Evolutionary conservation across 30 jellyfish, hydroid and myxozoan genomes (phyloP).

Genomic region (Hydractinia symbiolongicarpus): DNA sequence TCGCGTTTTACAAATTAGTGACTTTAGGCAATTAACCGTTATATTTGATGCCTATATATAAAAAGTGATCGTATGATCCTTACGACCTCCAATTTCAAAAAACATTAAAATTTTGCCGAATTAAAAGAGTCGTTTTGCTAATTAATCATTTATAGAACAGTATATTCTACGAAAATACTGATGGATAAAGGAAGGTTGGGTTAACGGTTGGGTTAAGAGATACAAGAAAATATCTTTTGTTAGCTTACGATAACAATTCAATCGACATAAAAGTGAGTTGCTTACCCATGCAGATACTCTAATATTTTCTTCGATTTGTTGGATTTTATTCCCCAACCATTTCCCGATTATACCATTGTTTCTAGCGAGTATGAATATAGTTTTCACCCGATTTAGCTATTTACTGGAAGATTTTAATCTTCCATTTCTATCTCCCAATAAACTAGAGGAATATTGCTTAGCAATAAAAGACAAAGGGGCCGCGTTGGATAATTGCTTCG

Average conservation of each 20-base stretch:
- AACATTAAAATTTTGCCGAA: neutral
- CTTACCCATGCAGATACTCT: slow-evolving; percentile 56
- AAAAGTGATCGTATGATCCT: neutral
- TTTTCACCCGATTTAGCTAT: slow-evolving; percentile 2
- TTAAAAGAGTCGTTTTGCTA: neutral
- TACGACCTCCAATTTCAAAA: neutral
- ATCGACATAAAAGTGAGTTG: slow-evolving; percentile 16
- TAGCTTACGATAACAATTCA: slow-evolving; percentile 2
- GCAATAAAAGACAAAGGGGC: slow-evolving; percentile 23
- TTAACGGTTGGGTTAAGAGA: neutral
- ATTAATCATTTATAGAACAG: neutral
- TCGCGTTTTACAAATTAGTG: too few species aligned
- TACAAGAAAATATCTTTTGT: neutral
- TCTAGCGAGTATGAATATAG: slow-evolving; percentile 18
- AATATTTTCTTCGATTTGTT: too few species aligned
- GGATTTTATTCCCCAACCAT: slow-evolving; percentile 35
- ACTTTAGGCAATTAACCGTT: too few species aligned
- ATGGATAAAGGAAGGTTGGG: neutral
- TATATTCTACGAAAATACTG: neutral
- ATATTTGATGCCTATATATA: too few species aligned
- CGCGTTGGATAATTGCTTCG: slow-evolving; percentile 22
- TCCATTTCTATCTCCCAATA: slow-evolving; percentile 20
- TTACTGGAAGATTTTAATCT: slow-evolving; percentile 24
- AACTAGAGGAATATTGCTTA: slow-evolving; percentile 17
- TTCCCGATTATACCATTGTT: slow-evolving; percentile 20